Percentiles rank a stretch among this genome's conserved stretches.
phyloP scores from a whole-genome alignment of 2,113 vertebrate species.

The Arizona elegans region DNA sequence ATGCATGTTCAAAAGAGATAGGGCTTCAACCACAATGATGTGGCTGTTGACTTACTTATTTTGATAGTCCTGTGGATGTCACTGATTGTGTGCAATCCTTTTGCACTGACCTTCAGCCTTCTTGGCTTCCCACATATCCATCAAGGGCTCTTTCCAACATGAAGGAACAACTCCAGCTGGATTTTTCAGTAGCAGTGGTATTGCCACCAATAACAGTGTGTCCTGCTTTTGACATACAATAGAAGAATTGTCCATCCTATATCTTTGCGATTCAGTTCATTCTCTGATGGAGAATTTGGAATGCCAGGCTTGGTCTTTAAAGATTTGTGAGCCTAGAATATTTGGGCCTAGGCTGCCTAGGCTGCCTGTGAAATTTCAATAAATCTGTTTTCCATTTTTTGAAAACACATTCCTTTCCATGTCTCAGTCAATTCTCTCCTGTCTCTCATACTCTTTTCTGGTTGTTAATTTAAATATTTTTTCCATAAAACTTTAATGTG shows the following conservation, averaged over 20 bases:
- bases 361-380: background rate
- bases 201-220: background rate
- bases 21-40: background rate
- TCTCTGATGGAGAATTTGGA: background rate
- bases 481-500: slow-evolving; percentile 27
- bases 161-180: background rate
- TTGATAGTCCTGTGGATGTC: background rate
- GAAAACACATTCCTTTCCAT: background rate
- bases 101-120: background rate
- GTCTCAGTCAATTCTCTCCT: slow-evolving; percentile 2
- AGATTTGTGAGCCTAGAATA: background rate
- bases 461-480: slow-evolving; percentile 31
- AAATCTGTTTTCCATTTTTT: background rate
- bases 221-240: background rate
- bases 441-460: slow-evolving; percentile 12
- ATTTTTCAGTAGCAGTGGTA: background rate
- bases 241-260: background rate
- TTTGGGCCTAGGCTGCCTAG: background rate
- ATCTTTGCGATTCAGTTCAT: background rate
- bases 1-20: background rate
- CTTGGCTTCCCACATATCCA: background rate
- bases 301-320: background rate
- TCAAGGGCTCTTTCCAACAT: background rate
- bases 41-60: background rate
- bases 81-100: background rate